Conservation (phyloP, 2,888 invertebrate genomes). For the Icerya purchasi region DNA sequence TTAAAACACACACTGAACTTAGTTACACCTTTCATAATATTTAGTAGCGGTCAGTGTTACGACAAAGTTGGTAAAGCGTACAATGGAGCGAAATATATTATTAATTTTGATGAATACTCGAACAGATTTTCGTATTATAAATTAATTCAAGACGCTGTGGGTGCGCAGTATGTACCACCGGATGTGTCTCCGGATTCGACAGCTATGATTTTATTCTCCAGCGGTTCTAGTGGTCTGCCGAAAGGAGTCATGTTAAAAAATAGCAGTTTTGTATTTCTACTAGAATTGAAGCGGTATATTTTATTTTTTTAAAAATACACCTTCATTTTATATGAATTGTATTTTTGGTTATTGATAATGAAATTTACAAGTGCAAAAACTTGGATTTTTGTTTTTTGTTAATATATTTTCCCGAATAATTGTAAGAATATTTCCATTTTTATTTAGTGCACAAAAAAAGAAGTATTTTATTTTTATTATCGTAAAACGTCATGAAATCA, state of each 20-base stretch:
- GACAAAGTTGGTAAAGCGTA: constrained; percentile 3
- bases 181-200: constrained; percentile 13
- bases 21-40: constrained; percentile 49
- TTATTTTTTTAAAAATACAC: no score
- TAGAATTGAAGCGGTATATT: constrained; percentile 21
- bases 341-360: no score
- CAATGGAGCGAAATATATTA: constrained; percentile 3
- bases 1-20: constrained; percentile 21
- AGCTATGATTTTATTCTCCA: constrained; percentile 50
- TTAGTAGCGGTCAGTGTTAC: constrained; percentile 24
- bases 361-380: no score
- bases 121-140: not conserved
- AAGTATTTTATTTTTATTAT: no score
- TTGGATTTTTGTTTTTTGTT: no score
- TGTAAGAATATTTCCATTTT: no score
- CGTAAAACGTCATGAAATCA: no score
- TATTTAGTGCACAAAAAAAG: no score
- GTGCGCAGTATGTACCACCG: not conserved
- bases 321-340: no score
- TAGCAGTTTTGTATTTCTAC: constrained; percentile 17
- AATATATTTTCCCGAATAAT: no score
- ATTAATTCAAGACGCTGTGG: not conserved
- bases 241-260: constrained; percentile 51
- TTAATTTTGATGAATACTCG: constrained; percentile 8
- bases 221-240: constrained; percentile 64